These are phyloP conservation scores for Stegodyphus mimosarum DNA, from an alignment of 1,140 invertebrate species.

Conservation along the genomic window DNA sequence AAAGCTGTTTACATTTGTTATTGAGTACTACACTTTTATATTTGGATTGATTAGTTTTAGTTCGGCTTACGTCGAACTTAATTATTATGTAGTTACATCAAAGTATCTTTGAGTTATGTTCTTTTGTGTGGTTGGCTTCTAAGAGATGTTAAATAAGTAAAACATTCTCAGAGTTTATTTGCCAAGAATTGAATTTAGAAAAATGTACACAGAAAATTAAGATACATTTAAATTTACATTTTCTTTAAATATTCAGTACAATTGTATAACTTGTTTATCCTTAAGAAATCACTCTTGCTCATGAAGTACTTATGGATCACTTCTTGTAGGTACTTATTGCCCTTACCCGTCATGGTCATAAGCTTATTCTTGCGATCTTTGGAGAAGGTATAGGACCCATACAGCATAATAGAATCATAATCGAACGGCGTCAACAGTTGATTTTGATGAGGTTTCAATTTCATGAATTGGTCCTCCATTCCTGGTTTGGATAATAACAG, in stretches of 20 bases:
- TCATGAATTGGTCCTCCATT: constrained; percentile 38
- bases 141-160: no score
- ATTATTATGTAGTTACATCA: no score
- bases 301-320: not conserved
- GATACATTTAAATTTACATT: not conserved
- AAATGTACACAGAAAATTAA: no score
- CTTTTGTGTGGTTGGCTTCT: no score
- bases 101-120: no score
- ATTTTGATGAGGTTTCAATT: constrained; percentile 45
- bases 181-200: no score
- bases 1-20: no score
- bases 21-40: no score
- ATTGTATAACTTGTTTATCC: constrained; percentile 1
- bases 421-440: constrained; percentile 64
- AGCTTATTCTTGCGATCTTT: not conserved
- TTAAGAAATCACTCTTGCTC: not conserved
- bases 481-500: not conserved
- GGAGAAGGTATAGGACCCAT: constrained; percentile 66
- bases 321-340: not conserved
- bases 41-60: no score
- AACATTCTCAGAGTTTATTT: no score
- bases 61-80: no score
- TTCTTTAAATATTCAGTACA: not conserved
- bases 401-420: constrained; percentile 68
- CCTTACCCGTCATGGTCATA: not conserved